Evolutionary conservation across 2,797 vertebrate species (phyloP).

Genomic region (Limnodromus scolopaceus): DNA sequence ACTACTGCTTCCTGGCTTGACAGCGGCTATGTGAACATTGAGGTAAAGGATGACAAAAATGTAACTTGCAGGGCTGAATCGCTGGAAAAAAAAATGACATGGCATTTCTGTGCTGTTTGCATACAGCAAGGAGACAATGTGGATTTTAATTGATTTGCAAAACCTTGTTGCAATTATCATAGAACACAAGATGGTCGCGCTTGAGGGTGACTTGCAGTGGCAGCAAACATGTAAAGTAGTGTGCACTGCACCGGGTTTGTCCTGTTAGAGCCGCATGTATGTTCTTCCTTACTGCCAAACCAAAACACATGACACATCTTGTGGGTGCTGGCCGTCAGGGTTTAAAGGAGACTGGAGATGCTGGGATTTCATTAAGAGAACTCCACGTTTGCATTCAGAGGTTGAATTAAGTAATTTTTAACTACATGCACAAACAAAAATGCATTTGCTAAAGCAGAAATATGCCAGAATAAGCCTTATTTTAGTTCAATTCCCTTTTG

Average conservation of each 20-base stretch:
- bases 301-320: accelerated
- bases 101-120: background rate
- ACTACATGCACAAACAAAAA: background rate
- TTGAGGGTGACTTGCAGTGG: background rate
- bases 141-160: slow-evolving; percentile 39
- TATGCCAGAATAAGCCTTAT: background rate
- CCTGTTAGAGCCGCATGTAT: background rate
- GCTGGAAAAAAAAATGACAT: background rate
- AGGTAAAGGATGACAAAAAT: slow-evolving; percentile 38
- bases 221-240: background rate
- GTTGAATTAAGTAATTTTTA: background rate
- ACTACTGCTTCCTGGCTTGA: slow-evolving; percentile 10
- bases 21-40: background rate
- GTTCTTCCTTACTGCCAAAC: background rate
- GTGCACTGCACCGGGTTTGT: background rate
- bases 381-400: accelerated
- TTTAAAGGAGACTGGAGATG: background rate
- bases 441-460: background rate
- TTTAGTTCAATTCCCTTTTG: background rate
- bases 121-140: background rate
- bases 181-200: background rate
- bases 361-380: background rate
- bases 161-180: background rate
- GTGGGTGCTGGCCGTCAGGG: background rate
- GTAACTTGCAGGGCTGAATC: background rate